Evolutionary conservation across 2,888 invertebrate genomes (phyloP).

Genomic region (Drosophila conformis): DNA sequence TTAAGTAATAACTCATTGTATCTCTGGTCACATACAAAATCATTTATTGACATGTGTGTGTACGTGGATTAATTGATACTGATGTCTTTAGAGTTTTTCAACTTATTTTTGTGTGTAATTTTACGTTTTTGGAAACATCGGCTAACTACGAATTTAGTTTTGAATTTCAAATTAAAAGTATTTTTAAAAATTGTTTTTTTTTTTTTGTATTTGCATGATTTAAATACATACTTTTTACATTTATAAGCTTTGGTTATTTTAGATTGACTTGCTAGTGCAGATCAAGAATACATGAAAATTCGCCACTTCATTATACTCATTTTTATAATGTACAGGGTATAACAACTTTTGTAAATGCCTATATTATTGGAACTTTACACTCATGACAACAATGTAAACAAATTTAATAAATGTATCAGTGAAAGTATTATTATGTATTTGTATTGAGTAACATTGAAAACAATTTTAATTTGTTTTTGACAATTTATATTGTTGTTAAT

Average conservation of each 20-base stretch:
- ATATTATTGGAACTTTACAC: not conserved
- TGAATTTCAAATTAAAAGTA: not conserved
- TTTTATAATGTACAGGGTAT: not conserved
- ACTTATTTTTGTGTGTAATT: not conserved
- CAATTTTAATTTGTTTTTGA: not conserved
- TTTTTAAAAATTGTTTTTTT: not conserved
- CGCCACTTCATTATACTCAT: not conserved
- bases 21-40: constrained; percentile 52
- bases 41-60: constrained; percentile 27
- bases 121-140: not conserved
- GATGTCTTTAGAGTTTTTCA: constrained; percentile 1
- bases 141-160: not conserved
- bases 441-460: not conserved
- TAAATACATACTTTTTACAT: not conserved
- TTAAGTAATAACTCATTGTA: constrained; percentile 43
- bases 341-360: not conserved
- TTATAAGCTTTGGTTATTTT: not conserved
- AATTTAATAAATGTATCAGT: not conserved
- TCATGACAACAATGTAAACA: not conserved
- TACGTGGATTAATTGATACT: not conserved
- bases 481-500: constrained; percentile 1
- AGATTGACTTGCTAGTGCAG: not conserved
- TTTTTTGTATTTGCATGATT: not conserved
- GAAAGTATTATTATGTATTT: constrained; percentile 1
- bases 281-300: not conserved